Evolutionary conservation across 2,113 vertebrate species (phyloP).

Genomic region (Lagopus muta): DNA sequence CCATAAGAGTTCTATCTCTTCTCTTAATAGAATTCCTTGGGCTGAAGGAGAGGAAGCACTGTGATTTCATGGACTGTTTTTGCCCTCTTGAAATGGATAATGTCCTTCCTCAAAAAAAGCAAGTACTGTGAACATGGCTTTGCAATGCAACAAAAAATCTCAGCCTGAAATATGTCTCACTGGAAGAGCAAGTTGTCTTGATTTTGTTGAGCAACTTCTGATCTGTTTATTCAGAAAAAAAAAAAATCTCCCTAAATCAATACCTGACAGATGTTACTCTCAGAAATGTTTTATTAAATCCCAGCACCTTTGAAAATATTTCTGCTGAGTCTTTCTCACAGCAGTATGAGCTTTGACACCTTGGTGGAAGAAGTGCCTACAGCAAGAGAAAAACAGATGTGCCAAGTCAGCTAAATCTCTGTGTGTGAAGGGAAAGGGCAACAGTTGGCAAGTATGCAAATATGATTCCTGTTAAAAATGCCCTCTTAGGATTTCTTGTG

Average conservation of each 20-base stretch:
- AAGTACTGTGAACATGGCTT: not conserved
- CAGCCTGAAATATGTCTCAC: not conserved
- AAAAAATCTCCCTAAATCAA: not conserved
- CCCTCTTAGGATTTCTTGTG: not conserved
- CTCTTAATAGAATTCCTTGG: not conserved
- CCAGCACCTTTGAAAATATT: not conserved
- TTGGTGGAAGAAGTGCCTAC: not conserved
- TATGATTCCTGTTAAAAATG: not conserved
- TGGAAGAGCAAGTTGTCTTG: not conserved
- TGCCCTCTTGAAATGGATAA: not conserved
- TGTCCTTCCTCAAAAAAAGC: not conserved
- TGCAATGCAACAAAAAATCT: not conserved
- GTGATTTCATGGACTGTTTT: not conserved
- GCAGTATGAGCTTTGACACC: not conserved
- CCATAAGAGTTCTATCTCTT: not conserved
- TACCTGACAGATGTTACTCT: not conserved
- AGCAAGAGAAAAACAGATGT: constrained; percentile 18
- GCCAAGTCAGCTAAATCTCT: constrained; percentile 20
- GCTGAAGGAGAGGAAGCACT: not conserved
- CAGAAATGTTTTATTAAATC: not conserved
- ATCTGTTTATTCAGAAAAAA: not conserved
- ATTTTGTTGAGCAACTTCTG: not conserved
- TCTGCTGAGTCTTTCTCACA: not conserved
- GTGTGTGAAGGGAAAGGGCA: not conserved
- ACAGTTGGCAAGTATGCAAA: not conserved